These are phyloP conservation scores for Furnarius figulus DNA, from an alignment of 2,113 vertebrate genomes.

Conservation along the genomic window DNA sequence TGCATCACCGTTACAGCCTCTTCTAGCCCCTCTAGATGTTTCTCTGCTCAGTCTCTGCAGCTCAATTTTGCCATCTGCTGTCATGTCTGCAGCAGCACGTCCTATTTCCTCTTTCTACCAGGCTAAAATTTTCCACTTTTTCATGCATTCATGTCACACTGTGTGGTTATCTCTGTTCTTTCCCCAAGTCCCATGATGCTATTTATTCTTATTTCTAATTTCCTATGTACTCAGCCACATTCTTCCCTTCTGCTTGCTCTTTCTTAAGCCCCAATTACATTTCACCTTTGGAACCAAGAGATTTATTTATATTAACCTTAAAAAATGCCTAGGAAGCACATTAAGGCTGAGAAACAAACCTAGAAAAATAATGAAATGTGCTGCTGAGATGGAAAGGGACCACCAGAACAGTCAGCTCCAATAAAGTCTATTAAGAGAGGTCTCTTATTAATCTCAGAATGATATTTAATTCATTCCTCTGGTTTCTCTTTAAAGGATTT, in stretches of 20 bases:
- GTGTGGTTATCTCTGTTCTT: conserved; percentile 7
- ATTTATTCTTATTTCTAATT: conserved; percentile 60
- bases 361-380: not conserved
- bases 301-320: conserved; percentile 43
- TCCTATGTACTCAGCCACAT: conserved; percentile 16
- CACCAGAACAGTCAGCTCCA: not conserved
- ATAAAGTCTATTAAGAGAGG: not conserved
- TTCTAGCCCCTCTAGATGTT: not conserved
- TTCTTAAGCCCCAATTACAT: conserved; percentile 32
- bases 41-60: not conserved
- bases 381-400: conserved; percentile 23
- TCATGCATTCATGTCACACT: conserved; percentile 37
- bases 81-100: not conserved
- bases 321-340: conserved; percentile 33
- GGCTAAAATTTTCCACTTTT: conserved; percentile 19
- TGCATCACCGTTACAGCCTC: not conserved
- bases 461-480: conserved; percentile 28
- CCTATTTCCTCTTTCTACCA: not conserved
- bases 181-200: conserved; percentile 23
- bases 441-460: conserved; percentile 45
- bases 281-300: conserved; percentile 29
- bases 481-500: conserved; percentile 28
- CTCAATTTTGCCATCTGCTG: conserved; percentile 67
- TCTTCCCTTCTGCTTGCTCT: conserved; percentile 18
- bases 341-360: conserved; percentile 16